Evolutionary conservation across 2,113 vertebrate species (phyloP).

Genomic region (Willisornis vidua): DNA sequence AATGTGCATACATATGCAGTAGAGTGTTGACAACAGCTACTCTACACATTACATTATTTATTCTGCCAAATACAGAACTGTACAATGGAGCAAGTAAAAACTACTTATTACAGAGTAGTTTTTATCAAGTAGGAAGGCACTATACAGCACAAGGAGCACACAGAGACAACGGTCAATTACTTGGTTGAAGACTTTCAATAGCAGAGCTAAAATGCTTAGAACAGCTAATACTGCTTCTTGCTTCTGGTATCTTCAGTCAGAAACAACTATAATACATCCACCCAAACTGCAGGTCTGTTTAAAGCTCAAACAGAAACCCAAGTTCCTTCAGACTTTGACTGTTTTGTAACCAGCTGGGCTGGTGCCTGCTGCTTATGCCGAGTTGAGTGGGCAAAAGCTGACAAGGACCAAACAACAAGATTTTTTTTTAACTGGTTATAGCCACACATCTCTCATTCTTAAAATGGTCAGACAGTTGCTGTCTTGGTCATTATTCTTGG

Average conservation of each 20-base stretch:
- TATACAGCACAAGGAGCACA: background rate
- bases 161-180: background rate
- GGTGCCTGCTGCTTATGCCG: background rate
- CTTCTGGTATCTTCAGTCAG: background rate
- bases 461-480: background rate
- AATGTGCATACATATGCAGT: background rate
- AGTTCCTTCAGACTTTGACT: background rate
- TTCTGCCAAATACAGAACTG: background rate
- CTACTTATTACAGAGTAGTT: slow-evolving; percentile 5
- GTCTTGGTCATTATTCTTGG: background rate
- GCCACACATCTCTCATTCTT: background rate
- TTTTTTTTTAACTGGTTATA: background rate
- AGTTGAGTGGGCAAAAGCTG: background rate
- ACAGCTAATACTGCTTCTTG: background rate
- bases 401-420: background rate
- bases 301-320: background rate
- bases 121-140: slow-evolving; percentile 14
- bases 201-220: background rate
- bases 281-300: background rate
- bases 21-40: background rate
- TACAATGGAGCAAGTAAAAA: background rate
- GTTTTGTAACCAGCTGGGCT: background rate
- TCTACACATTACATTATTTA: background rate
- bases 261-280: background rate
- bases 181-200: background rate